Percentiles rank a stretch among this genome's conserved stretches.
These are phyloP conservation scores for Ariolimax columbianus DNA, from an alignment of 2,888 invertebrate genomes.

Conservation along the genomic window DNA sequence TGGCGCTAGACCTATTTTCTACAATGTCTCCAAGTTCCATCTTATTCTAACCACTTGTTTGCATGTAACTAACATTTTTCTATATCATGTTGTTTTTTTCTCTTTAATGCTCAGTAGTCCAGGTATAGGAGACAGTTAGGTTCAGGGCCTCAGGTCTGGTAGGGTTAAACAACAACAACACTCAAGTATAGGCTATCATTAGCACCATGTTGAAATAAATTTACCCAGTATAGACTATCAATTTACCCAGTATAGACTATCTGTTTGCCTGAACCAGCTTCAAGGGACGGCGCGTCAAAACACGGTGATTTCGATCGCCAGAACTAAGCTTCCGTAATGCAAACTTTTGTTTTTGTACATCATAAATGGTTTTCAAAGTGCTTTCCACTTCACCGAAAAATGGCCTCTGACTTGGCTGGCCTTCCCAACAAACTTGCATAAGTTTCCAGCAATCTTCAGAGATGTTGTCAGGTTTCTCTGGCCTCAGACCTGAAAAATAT, in stretches of 20 bases:
- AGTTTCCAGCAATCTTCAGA: conserved; percentile 89
- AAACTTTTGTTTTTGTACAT: conserved; percentile 48
- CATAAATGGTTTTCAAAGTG: conserved; percentile 82
- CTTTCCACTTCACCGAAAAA: conserved; percentile 88
- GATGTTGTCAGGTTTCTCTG: conserved; percentile 87
- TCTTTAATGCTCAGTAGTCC: no score
- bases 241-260: not conserved
- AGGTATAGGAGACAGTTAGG: no score
- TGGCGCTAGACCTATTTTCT: no score
- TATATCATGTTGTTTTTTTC: no score
- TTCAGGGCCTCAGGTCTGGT: no score
- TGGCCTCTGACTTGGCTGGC: conserved; percentile 86
- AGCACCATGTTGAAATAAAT: not conserved
- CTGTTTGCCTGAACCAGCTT: conserved; percentile 22
- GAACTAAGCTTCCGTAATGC: not conserved
- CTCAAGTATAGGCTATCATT: no score
- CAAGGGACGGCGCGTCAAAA: not conserved
- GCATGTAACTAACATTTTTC: no score
- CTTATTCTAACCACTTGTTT: no score
- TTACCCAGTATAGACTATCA: no score
- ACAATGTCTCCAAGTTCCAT: no score
- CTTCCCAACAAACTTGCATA: conserved; percentile 91
- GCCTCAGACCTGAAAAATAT: conserved; percentile 85
- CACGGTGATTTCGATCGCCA: not conserved
- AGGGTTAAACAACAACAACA: no score